Base-by-base conservation (phyloP, 1,140 invertebrate species). In the Temnothorax curvispinosus region DNA sequence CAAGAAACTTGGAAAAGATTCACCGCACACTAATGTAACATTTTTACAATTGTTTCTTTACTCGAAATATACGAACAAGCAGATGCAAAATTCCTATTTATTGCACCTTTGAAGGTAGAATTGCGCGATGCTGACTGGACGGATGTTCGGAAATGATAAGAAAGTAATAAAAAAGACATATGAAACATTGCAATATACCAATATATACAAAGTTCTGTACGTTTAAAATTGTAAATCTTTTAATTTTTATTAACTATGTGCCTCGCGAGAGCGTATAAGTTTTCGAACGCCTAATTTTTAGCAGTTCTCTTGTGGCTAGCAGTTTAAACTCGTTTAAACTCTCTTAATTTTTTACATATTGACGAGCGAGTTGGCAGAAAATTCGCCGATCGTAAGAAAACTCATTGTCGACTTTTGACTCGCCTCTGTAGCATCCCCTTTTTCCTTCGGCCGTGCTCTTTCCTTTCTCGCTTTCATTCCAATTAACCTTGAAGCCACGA, bases 401-500 rank as follows among this genome's bases (percentile, higher is more conserved):
- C 41, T 81, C 54, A 60, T 65, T 47, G 65, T 75, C 18, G 44
- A 72, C 67, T 85, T 85, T 56, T 35, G 52, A 62, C n/a, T n/a
- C 75, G 52, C 18, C 54, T 18, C 50, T 71, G 41, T 35, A 71
- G 64, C 80, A 52, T 86, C 60, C 58, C 35, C 18, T 60, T 78
- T 87, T 67, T 78, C 50, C 67, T 69, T 81, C 44, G n/a, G 6
- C 27, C 54, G 13, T 44, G 71, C 80, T 88, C 50, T 81, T 81
- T 86, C 75, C 74, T 86, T 87, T 87, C 80, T 85, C 82, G 71
- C 80, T 93, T 93, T 91, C 75, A 89, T 93, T 92, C 89, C 92
- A 94, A 93, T 94, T 93, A 93, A 94, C 89, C 92, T 92, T 92
- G 92, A 91, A 88, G 88, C 84, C 90, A 89, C 74, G 88, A 78